Evolutionary conservation across 2,888 invertebrate genomes (phyloP), one percentile per base, ranked within the genome.

Genomic region (Tetragnatha montana): DNA sequence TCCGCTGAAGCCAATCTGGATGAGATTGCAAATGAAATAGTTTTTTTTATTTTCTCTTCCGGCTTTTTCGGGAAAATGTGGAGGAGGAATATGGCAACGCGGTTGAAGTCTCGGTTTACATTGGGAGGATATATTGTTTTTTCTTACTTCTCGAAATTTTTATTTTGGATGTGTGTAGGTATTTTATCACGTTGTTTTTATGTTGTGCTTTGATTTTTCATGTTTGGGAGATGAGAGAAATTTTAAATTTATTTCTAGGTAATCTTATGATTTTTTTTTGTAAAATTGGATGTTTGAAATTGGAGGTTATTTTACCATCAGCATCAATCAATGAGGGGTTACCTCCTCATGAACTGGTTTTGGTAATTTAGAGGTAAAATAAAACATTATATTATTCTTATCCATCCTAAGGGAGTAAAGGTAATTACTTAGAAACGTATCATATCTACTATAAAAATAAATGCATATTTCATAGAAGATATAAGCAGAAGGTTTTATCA

Each of bases 11-110:
- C 70, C 22, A 82, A 50, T 71, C 19, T 79, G 68, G 17, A 69
- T 22, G 78, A 35, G 78, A 78, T 78, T 82, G 82, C 73, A 82
- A 50, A 74, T 74, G 82, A 69, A 17, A 73, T 19, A 21, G 51
- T 69, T 82, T 82, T 82, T 82, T 71, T n/a, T n/a, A n/a, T n/a
- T n/a, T n/a, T n/a, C n/a, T 35, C 35, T 35, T 35, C 4, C 35
- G 35, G 22, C 21, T 19, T 22, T 73, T 73, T 73, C 76, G 22
- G 68, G 69, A 35, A 50, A 22, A 47, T 84, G 75, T 49, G 47
- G 60, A 76, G 69, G 51, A 14, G 19, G 69, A 81, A 84, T 49
- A 84, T 47, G 68, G 47, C n/a, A 19, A 74, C 60, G 22, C 50
- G 60, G 74, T 68, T 76, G n/a, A 12, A 6, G 71, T 17, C 19